Evolutionary conservation across 2,113 vertebrate species (phyloP).

Genomic region (Eudyptes chrysolophus): DNA sequence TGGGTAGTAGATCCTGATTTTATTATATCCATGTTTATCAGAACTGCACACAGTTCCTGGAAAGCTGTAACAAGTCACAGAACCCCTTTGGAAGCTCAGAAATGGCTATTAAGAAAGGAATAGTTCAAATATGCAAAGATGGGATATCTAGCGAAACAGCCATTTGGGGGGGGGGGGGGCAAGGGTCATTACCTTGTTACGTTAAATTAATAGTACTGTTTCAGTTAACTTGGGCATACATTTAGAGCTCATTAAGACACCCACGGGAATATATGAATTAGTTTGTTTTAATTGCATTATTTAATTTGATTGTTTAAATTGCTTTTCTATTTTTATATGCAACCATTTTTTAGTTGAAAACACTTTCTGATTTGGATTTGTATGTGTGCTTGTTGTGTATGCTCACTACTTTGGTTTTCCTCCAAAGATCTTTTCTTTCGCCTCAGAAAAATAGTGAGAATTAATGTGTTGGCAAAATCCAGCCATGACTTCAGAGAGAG

Average conservation of each 20-base stretch:
- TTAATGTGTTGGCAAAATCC: slow-evolving; percentile 45
- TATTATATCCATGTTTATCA: not conserved
- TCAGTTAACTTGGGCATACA: not conserved
- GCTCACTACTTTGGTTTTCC: slow-evolving; percentile 3
- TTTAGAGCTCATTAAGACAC: not conserved
- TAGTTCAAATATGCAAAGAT: not conserved
- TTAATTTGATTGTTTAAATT: slow-evolving; percentile 48
- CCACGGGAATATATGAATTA: not conserved
- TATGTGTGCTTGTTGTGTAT: not conserved
- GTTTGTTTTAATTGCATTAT: slow-evolving; percentile 52
- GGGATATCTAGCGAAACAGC: not conserved
- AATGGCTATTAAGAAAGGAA: not conserved
- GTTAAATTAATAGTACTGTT: not conserved
- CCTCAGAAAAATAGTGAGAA: not conserved
- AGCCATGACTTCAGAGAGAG: not conserved
- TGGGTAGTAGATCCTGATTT: not conserved
- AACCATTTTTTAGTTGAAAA: not conserved
- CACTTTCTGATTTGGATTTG: not conserved
- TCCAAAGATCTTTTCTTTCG: slow-evolving; percentile 3
- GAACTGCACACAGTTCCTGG: not conserved
- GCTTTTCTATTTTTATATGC: not conserved
- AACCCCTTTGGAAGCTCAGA: not conserved
- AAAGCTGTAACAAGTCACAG: not conserved
- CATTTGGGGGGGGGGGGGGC: not conserved
- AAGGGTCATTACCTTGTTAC: not conserved